Conservation (phyloP, 2,888 invertebrate genomes). For the Cheilosia pagana region DNA sequence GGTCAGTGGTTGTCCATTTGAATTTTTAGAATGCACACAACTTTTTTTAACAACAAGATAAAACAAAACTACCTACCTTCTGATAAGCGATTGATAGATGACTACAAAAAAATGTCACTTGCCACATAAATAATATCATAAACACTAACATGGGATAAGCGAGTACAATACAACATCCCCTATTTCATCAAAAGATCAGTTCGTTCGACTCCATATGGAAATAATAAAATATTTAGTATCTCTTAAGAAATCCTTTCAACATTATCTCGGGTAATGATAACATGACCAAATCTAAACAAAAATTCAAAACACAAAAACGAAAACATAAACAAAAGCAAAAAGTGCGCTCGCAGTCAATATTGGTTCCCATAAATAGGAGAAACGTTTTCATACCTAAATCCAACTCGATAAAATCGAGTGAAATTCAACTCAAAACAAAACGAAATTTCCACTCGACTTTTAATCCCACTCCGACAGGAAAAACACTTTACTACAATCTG, state of each 20-base stretch:
- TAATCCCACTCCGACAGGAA: constrained; percentile 15
- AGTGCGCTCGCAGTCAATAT: background rate
- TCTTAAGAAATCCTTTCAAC: constrained; percentile 40
- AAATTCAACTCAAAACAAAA: background rate
- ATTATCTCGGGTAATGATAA: constrained; percentile 34
- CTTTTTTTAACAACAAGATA: no score
- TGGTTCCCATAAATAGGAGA: constrained; percentile 32
- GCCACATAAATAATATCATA: background rate
- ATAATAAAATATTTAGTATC: constrained; percentile 34
- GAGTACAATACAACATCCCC: background rate
- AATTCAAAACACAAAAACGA: constrained; percentile 28
- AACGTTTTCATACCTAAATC: background rate
- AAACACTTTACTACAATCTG: constrained; percentile 12
- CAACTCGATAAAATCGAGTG: constrained; percentile 28
- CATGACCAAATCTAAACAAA: constrained; percentile 41
- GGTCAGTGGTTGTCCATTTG: no score
- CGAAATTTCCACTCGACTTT: constrained; percentile 18
- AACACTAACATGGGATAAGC: background rate
- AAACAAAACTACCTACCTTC: no score
- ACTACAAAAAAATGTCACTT: no score
- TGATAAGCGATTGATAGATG: no score
- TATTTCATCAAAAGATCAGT: background rate
- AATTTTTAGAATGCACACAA: no score
- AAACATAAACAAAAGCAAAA: constrained; percentile 32
- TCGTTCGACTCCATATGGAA: constrained; percentile 6